Percentiles rank a stretch among this genome's conserved stretches.
phyloP scores from a whole-genome alignment of 1,140 invertebrate genomes.

The Plectrocnemia conspersa region DNA sequence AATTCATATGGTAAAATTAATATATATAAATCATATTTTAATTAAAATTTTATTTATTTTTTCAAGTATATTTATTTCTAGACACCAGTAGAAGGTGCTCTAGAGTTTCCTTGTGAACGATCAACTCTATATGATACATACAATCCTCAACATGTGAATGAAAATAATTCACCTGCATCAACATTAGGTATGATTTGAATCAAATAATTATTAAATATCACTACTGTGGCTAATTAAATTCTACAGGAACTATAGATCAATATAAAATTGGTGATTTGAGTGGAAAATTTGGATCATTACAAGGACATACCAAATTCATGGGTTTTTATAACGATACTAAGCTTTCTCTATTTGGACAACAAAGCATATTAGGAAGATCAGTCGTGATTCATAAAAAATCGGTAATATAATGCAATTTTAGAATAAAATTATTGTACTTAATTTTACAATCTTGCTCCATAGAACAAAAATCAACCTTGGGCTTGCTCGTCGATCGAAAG shows the following conservation, averaged over 20 bases:
- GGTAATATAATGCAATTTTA: background rate
- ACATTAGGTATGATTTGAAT: slow-evolving; percentile 45
- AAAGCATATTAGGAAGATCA: slow-evolving; percentile 80
- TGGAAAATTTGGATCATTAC: slow-evolving; percentile 78
- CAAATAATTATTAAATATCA: slow-evolving; percentile 2
- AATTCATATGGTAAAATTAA: slow-evolving; percentile 68
- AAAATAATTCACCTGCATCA: slow-evolving; percentile 55
- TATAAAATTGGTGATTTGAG: slow-evolving; percentile 88
- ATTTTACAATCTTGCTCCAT: slow-evolving; percentile 4
- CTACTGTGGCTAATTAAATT: slow-evolving; percentile 18
- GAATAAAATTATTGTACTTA: slow-evolving; percentile 7
- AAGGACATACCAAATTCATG: slow-evolving; percentile 55
- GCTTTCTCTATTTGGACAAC: slow-evolving; percentile 76
- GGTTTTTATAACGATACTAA: slow-evolving; percentile 75
- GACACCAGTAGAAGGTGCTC: slow-evolving; percentile 71
- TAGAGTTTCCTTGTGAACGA: slow-evolving; percentile 84
- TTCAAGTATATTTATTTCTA: slow-evolving; percentile 39
- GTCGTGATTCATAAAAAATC: slow-evolving; percentile 77
- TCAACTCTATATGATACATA: slow-evolving; percentile 75
- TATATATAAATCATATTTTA: slow-evolving; percentile 1
- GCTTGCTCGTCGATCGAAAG: slow-evolving; percentile 79
- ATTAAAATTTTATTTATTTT: background rate
- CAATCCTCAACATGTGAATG: slow-evolving; percentile 73
- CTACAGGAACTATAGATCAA: slow-evolving; percentile 69
- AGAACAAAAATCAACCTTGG: slow-evolving; percentile 60